Evolutionary conservation across 2,113 vertebrate species (phyloP).

Genomic region (Turnix velox): DNA sequence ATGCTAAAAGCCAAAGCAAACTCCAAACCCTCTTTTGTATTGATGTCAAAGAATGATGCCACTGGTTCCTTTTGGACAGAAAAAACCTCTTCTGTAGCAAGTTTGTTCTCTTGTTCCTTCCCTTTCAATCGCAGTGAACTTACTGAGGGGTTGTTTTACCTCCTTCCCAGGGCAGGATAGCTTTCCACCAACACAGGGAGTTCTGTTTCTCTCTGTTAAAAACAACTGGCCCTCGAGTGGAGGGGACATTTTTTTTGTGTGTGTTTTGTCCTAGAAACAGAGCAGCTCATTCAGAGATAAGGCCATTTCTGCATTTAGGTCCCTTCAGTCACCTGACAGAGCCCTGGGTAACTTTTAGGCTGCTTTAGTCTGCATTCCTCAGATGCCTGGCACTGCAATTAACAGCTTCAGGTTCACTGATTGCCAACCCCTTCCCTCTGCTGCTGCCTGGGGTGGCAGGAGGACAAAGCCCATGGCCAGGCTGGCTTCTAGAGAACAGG

Average conservation of each 20-base stretch:
- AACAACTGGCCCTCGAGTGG: constrained; percentile 44
- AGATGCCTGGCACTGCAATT: constrained; percentile 76
- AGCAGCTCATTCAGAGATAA: constrained; percentile 53
- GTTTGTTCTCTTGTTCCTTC: background rate
- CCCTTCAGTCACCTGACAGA: constrained; percentile 69
- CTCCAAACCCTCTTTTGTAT: background rate
- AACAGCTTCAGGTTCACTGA: constrained; percentile 78
- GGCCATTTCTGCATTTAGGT: constrained; percentile 7
- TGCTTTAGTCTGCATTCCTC: constrained; percentile 84
- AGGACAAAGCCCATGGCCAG: background rate
- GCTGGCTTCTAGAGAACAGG: background rate
- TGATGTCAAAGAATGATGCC: background rate
- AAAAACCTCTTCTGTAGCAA: background rate
- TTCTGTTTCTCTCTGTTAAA: constrained; percentile 62
- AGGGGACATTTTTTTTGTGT: constrained; percentile 66
- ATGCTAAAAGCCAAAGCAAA: background rate
- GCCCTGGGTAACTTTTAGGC: constrained; percentile 54
- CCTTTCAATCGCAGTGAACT: background rate
- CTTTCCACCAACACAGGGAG: constrained; percentile 69
- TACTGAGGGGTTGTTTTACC: background rate
- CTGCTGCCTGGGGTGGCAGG: background rate
- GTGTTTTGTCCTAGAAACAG: constrained; percentile 53
- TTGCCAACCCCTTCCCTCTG: constrained; percentile 59
- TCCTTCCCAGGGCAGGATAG: constrained; percentile 61
- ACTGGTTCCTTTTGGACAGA: background rate